Conservation (phyloP, 1,140 invertebrate species). For the Mizuhopecten yessoensis region DNA sequence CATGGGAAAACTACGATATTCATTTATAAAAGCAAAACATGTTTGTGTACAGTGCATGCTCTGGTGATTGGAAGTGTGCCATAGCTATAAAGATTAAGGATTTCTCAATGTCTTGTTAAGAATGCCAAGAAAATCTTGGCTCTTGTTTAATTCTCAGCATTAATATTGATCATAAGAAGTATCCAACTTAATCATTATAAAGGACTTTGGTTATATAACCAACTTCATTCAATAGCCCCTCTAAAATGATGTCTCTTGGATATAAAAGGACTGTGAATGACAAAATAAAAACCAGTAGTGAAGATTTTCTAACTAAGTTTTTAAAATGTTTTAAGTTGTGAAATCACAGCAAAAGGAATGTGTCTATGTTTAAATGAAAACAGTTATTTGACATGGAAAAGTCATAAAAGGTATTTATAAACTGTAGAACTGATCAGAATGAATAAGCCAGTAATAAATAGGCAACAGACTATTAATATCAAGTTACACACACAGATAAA, state of each 20-base stretch:
- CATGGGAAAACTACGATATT: no score
- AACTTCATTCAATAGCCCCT: not conserved
- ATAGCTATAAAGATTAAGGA: no score
- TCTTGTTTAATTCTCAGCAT: no score
- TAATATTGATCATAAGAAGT: not conserved
- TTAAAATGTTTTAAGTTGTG: not conserved
- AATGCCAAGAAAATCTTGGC: no score
- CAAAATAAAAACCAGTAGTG: not conserved
- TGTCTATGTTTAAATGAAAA: no score
- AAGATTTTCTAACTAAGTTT: not conserved
- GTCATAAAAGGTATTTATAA: not conserved
- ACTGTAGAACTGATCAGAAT: not conserved
- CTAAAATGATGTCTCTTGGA: not conserved
- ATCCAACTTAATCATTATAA: not conserved
- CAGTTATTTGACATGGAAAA: no score
- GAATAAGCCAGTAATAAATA: no score
- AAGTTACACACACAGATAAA: no score
- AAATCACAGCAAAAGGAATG: slow-evolving; percentile 33
- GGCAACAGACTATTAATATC: no score
- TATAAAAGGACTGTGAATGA: not conserved
- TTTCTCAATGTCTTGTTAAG: no score
- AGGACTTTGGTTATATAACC: not conserved
- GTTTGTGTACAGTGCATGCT: no score
- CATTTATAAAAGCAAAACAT: not conserved
- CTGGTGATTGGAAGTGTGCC: no score